A percentile compares a stretch with the other conserved stretches of the same genome.
phyloP scores from a whole-genome alignment of 1,140 invertebrate species.

The Atta texana region DNA sequence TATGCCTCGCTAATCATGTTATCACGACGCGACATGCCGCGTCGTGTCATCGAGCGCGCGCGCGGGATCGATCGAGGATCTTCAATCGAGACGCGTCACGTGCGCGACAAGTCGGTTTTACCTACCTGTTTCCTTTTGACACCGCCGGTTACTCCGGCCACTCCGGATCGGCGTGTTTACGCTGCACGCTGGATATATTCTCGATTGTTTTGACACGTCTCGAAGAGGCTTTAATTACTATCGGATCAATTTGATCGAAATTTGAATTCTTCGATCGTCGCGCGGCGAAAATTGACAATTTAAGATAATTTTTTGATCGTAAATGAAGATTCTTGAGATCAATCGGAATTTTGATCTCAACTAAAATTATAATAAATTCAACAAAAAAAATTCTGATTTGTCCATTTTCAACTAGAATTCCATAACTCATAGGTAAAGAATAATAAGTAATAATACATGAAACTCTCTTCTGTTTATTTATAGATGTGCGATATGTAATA shows the following conservation, averaged over 20 bases:
- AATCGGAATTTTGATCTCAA: too few species aligned
- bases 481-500: too few species aligned
- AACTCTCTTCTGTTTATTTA: too few species aligned
- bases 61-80: constrained; percentile 26
- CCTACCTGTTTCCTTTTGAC: constrained; percentile 4
- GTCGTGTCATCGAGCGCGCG: constrained; percentile 13
- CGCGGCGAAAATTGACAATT: not conserved
- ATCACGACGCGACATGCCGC: not conserved
- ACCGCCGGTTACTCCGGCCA: not conserved
- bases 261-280: too few species aligned
- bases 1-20: constrained; percentile 26
- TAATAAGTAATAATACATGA: too few species aligned
- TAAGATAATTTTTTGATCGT: too few species aligned
- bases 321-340: too few species aligned
- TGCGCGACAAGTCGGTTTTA: constrained; percentile 45
- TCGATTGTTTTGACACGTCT: not conserved
- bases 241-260: not conserved
- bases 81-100: constrained; percentile 58
- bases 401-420: too few species aligned
- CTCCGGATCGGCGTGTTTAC: not conserved
- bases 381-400: too few species aligned
- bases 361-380: too few species aligned
- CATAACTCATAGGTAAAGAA: too few species aligned
- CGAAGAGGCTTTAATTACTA: not conserved
- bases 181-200: not conserved